Percentiles rank a stretch among this genome's conserved stretches.
Conservation (phyloP, 2,113 vertebrate species). For the Ahaetulla prasina region DNA sequence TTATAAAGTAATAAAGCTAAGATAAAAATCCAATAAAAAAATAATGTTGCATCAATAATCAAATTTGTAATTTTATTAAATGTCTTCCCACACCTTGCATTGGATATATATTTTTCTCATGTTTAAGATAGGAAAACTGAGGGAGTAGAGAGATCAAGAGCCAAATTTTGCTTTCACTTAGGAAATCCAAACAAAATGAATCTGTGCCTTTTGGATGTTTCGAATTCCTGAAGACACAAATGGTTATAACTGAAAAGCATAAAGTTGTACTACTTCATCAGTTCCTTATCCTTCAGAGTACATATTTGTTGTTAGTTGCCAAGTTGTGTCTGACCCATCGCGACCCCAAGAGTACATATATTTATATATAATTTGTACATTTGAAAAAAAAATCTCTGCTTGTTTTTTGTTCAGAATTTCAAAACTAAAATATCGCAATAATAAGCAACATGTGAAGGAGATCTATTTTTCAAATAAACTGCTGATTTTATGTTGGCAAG, state of each 20-base stretch:
- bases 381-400: background rate
- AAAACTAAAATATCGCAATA: background rate
- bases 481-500: background rate
- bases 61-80: background rate
- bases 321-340: no score
- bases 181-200: background rate
- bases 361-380: background rate
- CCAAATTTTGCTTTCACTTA: background rate
- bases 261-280: background rate
- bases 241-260: background rate
- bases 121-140: background rate
- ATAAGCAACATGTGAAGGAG: background rate
- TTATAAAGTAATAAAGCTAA: background rate
- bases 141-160: background rate
- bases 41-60: background rate
- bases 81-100: background rate
- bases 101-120: background rate
- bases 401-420: background rate
- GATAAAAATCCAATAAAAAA: background rate
- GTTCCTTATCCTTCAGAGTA: background rate
- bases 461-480: background rate
- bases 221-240: background rate
- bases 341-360: background rate
- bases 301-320: no score
- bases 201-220: background rate